Base-by-base conservation (phyloP, 2,888 invertebrate genomes). In the Diarsia rubi region DNA sequence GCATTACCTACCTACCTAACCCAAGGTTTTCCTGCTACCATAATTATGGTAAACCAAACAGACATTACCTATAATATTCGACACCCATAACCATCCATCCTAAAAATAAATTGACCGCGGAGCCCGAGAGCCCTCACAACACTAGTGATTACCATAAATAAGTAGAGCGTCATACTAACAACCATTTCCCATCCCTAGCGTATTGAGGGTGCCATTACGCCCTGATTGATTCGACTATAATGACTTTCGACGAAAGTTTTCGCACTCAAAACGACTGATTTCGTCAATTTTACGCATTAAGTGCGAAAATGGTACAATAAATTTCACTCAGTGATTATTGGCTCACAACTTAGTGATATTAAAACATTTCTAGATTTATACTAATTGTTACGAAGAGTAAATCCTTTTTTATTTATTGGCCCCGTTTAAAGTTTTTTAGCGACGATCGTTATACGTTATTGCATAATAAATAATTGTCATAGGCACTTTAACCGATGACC, bases 211-310 rank as follows among this genome's bases (percentile, higher is more conserved):
- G 89, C 91, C 91, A 92, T 92, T 91, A 88, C 86, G 83, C 65
- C 68, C 90, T 94, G 95, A 95, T 95, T 95, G 95, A 96, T 96
- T 94, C 88, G 90, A 93, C 92, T 92, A 92, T 95, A 95, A 96
- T 96, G 93, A 93, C 90, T 91, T 88, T 90, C 85, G 81, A 86
- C 88, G 87, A 92, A 95, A 95, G 92, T 95, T 95, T 93, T 90
- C 88, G 82, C 85, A 85, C 86, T 84, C 84, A 83, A 91, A 94
- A 92, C 90, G 93, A 89, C 90, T 90, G 92, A 90, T 94, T 94
- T 93, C 90, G 90, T 90, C 92, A 95, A 94, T 95, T 95, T 93
- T 90, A 89, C 89, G 92, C 92, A 92, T 94, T 93, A 85, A 92
- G 91, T 88, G 90, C 88, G 88, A 85, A 92, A 94, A 89, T 90